phyloP scores from a whole-genome alignment of 2,797 vertebrate species.

The Oreortyx pictus region DNA sequence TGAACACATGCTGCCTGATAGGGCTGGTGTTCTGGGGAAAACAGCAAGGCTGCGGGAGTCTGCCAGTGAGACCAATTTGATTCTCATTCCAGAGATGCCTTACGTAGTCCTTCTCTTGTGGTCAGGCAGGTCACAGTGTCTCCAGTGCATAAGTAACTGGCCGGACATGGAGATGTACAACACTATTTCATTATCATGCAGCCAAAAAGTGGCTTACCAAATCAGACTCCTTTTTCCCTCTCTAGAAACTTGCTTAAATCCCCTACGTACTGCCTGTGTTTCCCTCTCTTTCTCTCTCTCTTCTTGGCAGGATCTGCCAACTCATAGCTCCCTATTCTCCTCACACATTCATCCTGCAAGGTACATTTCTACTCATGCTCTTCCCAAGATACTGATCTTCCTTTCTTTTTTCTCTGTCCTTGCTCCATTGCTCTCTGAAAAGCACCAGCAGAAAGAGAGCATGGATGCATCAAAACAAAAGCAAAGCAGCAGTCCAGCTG shows the following conservation, averaged over 20 bases:
- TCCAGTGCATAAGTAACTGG: neutral
- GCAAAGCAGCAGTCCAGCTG: neutral
- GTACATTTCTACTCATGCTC: neutral
- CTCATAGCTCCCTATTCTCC: neutral
- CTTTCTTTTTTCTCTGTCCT: neutral
- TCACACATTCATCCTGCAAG: conserved; percentile 13
- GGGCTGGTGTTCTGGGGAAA: conserved; percentile 32
- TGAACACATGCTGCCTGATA: conserved; percentile 46
- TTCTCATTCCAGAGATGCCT: neutral
- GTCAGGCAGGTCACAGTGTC: neutral
- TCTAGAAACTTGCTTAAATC: neutral
- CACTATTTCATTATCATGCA: neutral
- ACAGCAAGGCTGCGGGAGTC: conserved; percentile 29
- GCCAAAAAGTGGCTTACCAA: neutral
- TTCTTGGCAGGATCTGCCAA: neutral
- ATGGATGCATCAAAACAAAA: neutral
- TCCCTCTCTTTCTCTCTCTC: neutral
- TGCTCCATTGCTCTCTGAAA: neutral
- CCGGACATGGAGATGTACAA: neutral
- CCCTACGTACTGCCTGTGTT: neutral
- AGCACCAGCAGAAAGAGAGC: neutral
- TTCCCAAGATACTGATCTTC: conserved; percentile 29
- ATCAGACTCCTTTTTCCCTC: neutral
- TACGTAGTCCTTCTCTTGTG: neutral
- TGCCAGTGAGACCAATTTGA: conserved; percentile 10